Base-by-base conservation (phyloP, 2,113 vertebrate species). In the Procavia capensis region DNA sequence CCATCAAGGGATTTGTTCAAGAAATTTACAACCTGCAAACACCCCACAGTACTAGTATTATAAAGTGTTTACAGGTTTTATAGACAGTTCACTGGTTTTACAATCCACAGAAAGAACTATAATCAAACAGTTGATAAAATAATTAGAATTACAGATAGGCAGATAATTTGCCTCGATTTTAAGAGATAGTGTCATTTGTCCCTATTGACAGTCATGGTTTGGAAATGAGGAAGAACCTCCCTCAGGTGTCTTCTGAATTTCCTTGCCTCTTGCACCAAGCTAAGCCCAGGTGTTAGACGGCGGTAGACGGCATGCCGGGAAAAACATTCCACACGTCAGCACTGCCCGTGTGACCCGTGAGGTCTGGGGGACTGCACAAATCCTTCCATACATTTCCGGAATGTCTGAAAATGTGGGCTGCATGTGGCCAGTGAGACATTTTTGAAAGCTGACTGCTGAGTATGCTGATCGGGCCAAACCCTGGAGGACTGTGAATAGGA, bases 221-320 rank as follows among this genome's bases (percentile, higher is more conserved):
- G 66, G 91, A 97, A 97, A 85, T 47, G 45, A 92, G 25, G 45
- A 97, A 91, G 29, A 96, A 97, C 95, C 80, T 13, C 31, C 64
- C 54, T 72, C n/a, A n/a, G 47, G 1, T 3, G 43, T 68, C 88
- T 93, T 90, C 87, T 68, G 70, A 80, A 2, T 89, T 97, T 93
- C 93, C 75, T 57, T 95, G 13, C 75, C 34, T 94, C 72, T 75
- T 86, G 39, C 31, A 68, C n/a, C 72, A 75, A 95, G 45, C 45
- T 88, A 93, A 96, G 85, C 75, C 66, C 70, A 93, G 89, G 93
- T 95, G 93, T 89, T 68, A 13, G 75, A 93, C n/a, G 76, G 54
- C 72, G 93, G 90, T 68, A 13, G 75, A 93, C n/a, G 76, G 54
- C 72, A 89, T 59, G 0, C 16, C 79, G 85, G 59, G 83, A 31